Conservation (phyloP, 1,140 invertebrate genomes). For the Rhopalosiphum padi region DNA sequence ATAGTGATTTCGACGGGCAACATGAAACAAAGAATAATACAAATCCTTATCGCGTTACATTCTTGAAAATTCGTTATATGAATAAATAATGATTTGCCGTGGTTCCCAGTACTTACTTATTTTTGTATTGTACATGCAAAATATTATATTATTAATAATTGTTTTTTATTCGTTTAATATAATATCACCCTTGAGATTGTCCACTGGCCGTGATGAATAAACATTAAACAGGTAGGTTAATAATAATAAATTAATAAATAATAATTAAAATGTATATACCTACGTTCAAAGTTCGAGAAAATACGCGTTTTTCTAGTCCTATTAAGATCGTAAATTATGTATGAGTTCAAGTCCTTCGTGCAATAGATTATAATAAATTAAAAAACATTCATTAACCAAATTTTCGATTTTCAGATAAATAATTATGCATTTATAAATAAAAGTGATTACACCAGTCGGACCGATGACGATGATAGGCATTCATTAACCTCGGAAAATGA, state of each 20-base stretch:
- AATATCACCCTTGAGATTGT: not conserved
- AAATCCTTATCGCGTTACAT: not conserved
- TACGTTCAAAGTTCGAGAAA: not conserved
- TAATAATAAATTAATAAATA: not conserved
- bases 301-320: not conserved
- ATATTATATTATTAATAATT: not conserved
- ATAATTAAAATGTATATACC: not conserved
- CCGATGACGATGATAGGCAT: not conserved
- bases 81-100: not conserved
- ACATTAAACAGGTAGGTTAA: not conserved
- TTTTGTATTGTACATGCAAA: not conserved
- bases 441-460: not conserved
- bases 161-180: not conserved
- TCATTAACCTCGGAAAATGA: constrained; percentile 22
- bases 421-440: not conserved
- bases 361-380: not conserved
- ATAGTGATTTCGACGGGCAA: not conserved
- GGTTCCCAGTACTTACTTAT: not conserved
- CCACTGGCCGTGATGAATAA: not conserved
- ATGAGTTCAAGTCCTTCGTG: not conserved
- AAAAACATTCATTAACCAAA: not conserved
- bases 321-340: not conserved
- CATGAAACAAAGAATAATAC: not conserved
- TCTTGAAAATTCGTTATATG: not conserved
- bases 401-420: not conserved